Evolutionary conservation across 2,113 vertebrate genomes (phyloP).

Genomic region (Agelaius phoeniceus): DNA sequence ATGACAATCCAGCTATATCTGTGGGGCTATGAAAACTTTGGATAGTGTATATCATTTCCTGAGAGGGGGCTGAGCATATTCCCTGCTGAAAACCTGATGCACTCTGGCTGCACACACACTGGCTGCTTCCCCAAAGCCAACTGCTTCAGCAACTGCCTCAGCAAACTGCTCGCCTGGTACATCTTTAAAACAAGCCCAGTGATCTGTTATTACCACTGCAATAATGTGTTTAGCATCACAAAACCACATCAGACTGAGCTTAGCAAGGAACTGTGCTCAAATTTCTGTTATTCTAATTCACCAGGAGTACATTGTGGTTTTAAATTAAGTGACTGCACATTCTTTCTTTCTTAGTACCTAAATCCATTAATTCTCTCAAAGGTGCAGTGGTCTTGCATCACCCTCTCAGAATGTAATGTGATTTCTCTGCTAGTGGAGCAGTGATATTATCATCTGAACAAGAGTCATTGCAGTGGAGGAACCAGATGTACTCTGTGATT

Average conservation of each 20-base stretch:
- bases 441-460: not conserved
- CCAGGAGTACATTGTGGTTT: not conserved
- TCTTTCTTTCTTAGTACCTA: not conserved
- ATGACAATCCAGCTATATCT: not conserved
- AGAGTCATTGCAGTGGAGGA: not conserved
- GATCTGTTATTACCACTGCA: not conserved
- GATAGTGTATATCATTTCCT: fast-evolving
- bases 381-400: not conserved
- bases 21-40: not conserved
- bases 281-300: not conserved
- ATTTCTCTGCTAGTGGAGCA: not conserved
- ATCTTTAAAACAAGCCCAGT: not conserved
- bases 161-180: not conserved
- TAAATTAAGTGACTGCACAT: not conserved
- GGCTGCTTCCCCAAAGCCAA: not conserved
- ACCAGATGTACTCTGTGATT: not conserved
- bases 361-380: not conserved
- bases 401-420: not conserved
- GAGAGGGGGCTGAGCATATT: not conserved
- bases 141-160: not conserved
- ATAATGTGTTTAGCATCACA: not conserved
- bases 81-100: not conserved
- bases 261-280: not conserved
- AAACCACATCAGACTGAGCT: not conserved
- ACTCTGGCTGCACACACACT: not conserved